Conservation (phyloP, 30 jellyfish, hydroid and myxozoan genomes). For the Aurelia coerulea region DNA sequence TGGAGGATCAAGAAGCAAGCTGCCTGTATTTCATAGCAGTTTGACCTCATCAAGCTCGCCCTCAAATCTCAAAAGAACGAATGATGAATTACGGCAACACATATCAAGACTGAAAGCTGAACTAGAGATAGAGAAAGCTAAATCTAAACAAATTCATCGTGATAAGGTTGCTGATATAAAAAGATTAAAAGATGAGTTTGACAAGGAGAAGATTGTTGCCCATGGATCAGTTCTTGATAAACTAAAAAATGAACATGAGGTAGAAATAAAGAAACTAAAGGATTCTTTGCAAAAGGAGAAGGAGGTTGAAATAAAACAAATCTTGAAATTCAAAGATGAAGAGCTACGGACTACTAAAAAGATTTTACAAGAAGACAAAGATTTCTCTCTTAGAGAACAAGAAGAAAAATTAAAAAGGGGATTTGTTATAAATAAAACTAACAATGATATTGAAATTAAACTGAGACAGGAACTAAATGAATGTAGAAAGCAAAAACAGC, state of each 20-base stretch:
- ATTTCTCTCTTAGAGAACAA: slow-evolving; percentile 54
- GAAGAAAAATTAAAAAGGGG: slow-evolving; percentile 70
- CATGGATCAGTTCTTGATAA: slow-evolving; percentile 50
- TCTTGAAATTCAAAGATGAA: slow-evolving; percentile 87
- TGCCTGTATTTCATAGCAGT: slow-evolving; percentile 42
- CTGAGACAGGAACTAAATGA: slow-evolving; percentile 76
- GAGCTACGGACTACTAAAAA: slow-evolving; percentile 82
- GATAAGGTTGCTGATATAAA: slow-evolving; percentile 91
- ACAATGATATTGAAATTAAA: slow-evolving; percentile 61
- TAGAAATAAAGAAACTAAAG: slow-evolving; percentile 66
- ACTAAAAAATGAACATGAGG: slow-evolving; percentile 61
- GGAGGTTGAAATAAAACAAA: slow-evolving; percentile 85
- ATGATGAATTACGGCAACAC: slow-evolving; percentile 85
- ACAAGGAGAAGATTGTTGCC: slow-evolving; percentile 56
- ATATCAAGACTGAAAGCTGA: slow-evolving; percentile 77
- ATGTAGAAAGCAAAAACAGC: slow-evolving; percentile 63
- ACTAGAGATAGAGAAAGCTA: slow-evolving; percentile 82
- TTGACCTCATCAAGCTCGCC: slow-evolving; percentile 53
- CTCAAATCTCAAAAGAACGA: slow-evolving; percentile 70
- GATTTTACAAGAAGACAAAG: slow-evolving; percentile 85
- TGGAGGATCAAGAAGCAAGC: slow-evolving; percentile 64
- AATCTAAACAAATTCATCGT: slow-evolving; percentile 82
- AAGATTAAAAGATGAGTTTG: slow-evolving; percentile 75
- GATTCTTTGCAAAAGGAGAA: slow-evolving; percentile 83
- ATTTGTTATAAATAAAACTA: slow-evolving; percentile 14